Evolutionary conservation across 2,113 vertebrate genomes (phyloP), one percentile per base, ranked within the genome.

Genomic region (Oryzias celebensis): DNA sequence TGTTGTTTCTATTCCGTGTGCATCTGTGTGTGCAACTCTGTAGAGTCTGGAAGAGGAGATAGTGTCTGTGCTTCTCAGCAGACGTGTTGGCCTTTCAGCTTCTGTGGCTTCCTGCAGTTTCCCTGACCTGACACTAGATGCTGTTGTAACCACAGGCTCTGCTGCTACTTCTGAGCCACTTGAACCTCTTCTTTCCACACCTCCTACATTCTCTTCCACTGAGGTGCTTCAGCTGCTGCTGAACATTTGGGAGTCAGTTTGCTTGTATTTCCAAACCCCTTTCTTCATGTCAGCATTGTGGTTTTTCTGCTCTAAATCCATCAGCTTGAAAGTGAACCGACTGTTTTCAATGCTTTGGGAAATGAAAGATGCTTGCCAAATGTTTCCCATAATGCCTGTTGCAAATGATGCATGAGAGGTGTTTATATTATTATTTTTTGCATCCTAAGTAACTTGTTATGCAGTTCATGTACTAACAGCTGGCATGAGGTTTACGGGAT

Each of bases 31-130:
- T 57, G 22, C 74, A 51, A 88, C 7, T 87, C 92, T 70, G 83
- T 91, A 96, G 94, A 96, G 94, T 89, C 93, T 98, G 84, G 94
- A 96, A 91, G 94, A 97, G 90, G 94, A 96, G 90, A 95, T 96
- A 78, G 92, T 90, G 28, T 94, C 94, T 75, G 90, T 94, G 83
- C 93, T 98, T 72, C 92, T 95, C 92, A 94, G 94, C 92, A 91
- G 90, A 89, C 90, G 91, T 80, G 89, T 60, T 52, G 61, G 90
- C 84, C 87, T 51, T 83, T 82, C 75, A 49, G 71, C 84, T 70
- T 71, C 86, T 77, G 45, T 67, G 73, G 65, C 85, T 74, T 65
- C 84, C 86, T 91, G 92, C 91, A 81, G 83, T 82, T 63, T 79
- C 77, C 71, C 87, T 62, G 59, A 62, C 28, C 71, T 85, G 80